phyloP scores from a whole-genome alignment of 2,888 invertebrate genomes.

The Zonitis immaculata region DNA sequence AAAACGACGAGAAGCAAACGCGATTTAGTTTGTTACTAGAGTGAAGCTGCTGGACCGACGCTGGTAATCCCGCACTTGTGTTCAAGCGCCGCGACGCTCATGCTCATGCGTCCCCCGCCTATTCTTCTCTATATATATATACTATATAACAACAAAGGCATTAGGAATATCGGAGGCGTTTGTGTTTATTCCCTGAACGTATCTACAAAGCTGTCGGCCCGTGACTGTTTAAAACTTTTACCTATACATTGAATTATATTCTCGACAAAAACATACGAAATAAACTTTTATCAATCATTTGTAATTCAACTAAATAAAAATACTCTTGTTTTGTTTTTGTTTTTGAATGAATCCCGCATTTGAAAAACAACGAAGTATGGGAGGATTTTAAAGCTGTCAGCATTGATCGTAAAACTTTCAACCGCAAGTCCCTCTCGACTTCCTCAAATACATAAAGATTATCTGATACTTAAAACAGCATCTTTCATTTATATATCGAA shows the following conservation, averaged over 20 bases:
- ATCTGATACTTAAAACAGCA: conserved; percentile 24
- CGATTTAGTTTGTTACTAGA: conserved; percentile 43
- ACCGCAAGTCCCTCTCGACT: conserved; percentile 43
- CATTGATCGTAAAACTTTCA: conserved; percentile 50
- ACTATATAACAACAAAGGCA: conserved; percentile 42
- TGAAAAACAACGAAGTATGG: background rate
- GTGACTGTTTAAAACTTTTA: conserved; percentile 34
- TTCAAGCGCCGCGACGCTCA: conserved; percentile 48
- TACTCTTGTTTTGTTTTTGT: too few species aligned
- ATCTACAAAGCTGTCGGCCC: conserved; percentile 47
- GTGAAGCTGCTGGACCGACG: conserved; percentile 48
- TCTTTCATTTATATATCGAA: conserved; percentile 23
- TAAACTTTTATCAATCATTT: conserved; percentile 18
- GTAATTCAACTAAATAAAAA: too few species aligned
- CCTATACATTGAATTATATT: conserved; percentile 32
- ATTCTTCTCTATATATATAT: conserved; percentile 32
- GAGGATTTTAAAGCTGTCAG: conserved; percentile 48
- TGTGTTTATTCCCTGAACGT: conserved; percentile 50
- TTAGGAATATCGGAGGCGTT: conserved; percentile 48
- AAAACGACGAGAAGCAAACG: conserved; percentile 40
- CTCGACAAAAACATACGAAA: conserved; percentile 28
- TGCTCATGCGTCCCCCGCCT: conserved; percentile 50
- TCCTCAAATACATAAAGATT: conserved; percentile 41
- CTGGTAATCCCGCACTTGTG: conserved; percentile 50
- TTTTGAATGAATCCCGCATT: conserved; percentile 9